Evolutionary conservation across 2,797 vertebrate genomes (phyloP).

Genomic region (Loris lydekkerianus): DNA sequence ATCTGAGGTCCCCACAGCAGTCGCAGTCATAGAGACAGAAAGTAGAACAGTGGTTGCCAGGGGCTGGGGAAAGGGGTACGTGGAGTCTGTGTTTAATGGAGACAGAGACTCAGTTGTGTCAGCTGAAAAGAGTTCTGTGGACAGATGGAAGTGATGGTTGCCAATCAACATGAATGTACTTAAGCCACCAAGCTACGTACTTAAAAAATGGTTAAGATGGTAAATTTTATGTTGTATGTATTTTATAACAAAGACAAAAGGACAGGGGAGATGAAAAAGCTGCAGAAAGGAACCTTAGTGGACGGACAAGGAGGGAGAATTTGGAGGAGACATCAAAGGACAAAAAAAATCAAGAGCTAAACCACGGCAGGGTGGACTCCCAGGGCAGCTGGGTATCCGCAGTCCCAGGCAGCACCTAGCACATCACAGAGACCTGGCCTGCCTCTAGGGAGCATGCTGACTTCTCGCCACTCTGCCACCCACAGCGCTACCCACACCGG

Average conservation of each 20-base stretch:
- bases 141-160: background rate
- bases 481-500: background rate
- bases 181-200: background rate
- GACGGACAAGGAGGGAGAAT: too few relatives aligned
- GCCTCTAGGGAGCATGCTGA: background rate
- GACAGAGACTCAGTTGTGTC: background rate
- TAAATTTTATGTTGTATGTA: background rate
- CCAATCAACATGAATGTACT: background rate
- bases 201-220: background rate
- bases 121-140: too few relatives aligned
- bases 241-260: background rate
- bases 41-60: background rate
- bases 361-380: background rate
- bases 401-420: background rate
- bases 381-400: fast-evolving
- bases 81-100: background rate
- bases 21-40: background rate
- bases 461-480: background rate
- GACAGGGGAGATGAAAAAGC: background rate
- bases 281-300: background rate
- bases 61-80: fast-evolving
- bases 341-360: background rate
- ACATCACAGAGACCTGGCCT: background rate
- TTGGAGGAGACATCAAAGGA: background rate
- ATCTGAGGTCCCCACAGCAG: background rate